A percentile compares a stretch with the other conserved stretches of the same genome.
These are phyloP conservation scores for Drosophila arizonae DNA, from an alignment of 1,140 invertebrate genomes.

Conservation along the genomic window DNA sequence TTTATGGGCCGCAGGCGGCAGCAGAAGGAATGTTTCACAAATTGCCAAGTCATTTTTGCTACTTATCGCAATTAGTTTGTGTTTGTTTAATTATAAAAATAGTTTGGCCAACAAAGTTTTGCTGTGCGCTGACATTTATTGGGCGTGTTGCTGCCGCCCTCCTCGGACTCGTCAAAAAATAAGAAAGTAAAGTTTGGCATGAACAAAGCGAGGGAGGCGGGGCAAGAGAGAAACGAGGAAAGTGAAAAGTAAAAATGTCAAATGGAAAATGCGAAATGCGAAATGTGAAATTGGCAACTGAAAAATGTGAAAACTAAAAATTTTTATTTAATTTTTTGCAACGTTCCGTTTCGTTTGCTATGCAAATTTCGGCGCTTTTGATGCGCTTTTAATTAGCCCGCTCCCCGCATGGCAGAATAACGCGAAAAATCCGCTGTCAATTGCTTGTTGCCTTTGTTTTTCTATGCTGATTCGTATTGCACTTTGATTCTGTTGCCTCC, in stretches of 20 bases:
- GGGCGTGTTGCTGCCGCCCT: conserved; percentile 47
- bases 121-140: conserved; percentile 65
- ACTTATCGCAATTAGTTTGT: conserved; percentile 71
- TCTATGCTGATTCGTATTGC: conserved; percentile 57
- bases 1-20: conserved; percentile 40
- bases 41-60: conserved; percentile 47
- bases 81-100: conserved; percentile 75
- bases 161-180: conserved; percentile 39
- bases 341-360: conserved; percentile 71
- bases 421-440: conserved; percentile 64
- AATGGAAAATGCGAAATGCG: conserved; percentile 30
- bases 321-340: conserved; percentile 67
- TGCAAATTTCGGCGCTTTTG: conserved; percentile 71
- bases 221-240: conserved; percentile 31
- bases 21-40: conserved; percentile 29
- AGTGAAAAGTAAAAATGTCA: conserved; percentile 50
- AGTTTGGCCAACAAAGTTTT: conserved; percentile 66
- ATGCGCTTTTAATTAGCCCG: conserved; percentile 72
- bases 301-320: conserved; percentile 62
- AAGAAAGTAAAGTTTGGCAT: conserved; percentile 50
- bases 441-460: conserved; percentile 62
- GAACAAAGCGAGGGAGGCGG: conserved; percentile 17
- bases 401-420: conserved; percentile 23
- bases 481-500: conserved; percentile 55
- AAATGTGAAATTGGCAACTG: conserved; percentile 17